phyloP scores from a whole-genome alignment of 2,797 vertebrate genomes.

The Phrynocephalus forsythii region DNA sequence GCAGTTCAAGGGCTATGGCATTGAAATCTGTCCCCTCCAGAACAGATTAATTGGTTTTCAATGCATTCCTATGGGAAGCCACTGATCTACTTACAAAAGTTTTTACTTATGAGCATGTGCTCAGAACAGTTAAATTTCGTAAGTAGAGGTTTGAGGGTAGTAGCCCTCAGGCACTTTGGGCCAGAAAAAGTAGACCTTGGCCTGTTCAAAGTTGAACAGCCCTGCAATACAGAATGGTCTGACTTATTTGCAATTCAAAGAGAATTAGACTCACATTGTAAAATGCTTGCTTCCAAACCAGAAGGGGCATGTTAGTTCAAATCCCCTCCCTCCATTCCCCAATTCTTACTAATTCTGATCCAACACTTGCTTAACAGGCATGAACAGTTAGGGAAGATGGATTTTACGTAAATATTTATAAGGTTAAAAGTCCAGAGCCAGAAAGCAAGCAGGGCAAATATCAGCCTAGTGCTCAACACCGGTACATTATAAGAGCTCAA shows the following conservation, averaged over 20 bases:
- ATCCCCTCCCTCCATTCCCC: background rate
- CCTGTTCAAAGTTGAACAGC: no score
- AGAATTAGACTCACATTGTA: background rate
- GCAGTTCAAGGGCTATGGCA: no score
- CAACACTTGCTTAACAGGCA: background rate
- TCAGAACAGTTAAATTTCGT: no score
- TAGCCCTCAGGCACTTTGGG: no score
- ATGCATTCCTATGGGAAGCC: no score
- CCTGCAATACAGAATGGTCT: background rate
- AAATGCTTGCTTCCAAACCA: background rate
- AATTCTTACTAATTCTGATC: background rate
- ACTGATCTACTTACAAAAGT: no score
- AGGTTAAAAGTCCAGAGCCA: background rate
- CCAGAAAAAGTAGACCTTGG: no score
- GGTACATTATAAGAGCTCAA: background rate
- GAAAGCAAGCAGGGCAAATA: slow-evolving; percentile 1
- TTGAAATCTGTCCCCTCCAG: no score
- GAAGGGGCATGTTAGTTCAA: background rate
- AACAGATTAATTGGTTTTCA: no score
- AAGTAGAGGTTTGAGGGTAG: no score
- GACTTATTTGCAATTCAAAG: background rate
- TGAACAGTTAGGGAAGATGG: background rate
- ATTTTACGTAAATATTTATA: background rate
- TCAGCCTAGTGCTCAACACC: background rate
- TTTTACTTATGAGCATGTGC: no score